A percentile compares a stretch with the other conserved stretches of the same genome.
Evolutionary conservation across 2,888 invertebrate species (phyloP).

Genomic region (Campopleginae sp.): DNA sequence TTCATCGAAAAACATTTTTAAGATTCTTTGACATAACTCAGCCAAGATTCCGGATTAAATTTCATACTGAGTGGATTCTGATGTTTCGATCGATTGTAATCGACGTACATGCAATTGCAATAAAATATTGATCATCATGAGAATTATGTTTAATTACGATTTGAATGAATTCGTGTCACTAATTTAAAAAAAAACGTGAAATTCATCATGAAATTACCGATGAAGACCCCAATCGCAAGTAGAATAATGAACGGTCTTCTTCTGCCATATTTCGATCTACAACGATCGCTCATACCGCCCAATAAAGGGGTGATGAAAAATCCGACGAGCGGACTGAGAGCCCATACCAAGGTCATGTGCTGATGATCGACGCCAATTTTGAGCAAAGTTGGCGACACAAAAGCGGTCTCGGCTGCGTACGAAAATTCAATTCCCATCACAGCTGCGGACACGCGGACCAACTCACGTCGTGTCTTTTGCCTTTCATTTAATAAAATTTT

Average conservation of each 20-base stretch:
- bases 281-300: constrained; percentile 96
- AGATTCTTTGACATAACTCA: background rate
- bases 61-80: background rate
- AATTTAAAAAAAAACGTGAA: background rate
- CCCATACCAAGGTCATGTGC: constrained; percentile 98
- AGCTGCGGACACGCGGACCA: constrained; percentile 95
- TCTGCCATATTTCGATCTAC: constrained; percentile 91
- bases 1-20: background rate
- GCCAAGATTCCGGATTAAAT: background rate
- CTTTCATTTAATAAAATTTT: constrained; percentile 49
- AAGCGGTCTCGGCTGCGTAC: constrained; percentile 98
- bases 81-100: background rate
- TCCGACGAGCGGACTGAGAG: constrained; percentile 96
- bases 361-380: constrained; percentile 97
- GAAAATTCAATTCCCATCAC: constrained; percentile 99
- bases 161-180: no score
- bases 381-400: constrained; percentile 96
- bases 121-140: background rate
- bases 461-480: constrained; percentile 90
- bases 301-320: constrained; percentile 97
- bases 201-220: constrained; percentile 87
- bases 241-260: constrained; percentile 96
- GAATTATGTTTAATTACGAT: background rate
- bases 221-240: constrained; percentile 94
- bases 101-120: background rate